Evolutionary conservation across 2,113 vertebrate species (phyloP), one percentile per base, ranked within the genome.

Genomic region (Phrynosoma blainvillii): DNA sequence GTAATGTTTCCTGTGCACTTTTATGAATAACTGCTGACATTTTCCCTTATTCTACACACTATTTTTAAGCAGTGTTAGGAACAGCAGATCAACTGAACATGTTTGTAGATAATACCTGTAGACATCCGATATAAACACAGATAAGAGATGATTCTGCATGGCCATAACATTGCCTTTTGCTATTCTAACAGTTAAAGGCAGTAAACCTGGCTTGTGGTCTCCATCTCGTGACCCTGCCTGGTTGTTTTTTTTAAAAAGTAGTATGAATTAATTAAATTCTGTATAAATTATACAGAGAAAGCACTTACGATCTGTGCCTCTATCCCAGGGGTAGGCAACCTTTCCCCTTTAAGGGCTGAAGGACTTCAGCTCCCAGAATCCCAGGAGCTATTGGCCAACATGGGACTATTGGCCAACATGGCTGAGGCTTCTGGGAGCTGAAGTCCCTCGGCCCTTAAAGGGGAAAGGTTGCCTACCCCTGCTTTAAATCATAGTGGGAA

Each of bases 1-100:
- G 80, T 77, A 66, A 89, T 83, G 87, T 52, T 16, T 70, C 59
- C 70, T 40, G 4, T 66, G 54, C 56, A 62, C 18, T 87, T 47
- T 74, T 14, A 77, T 52, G 36, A 40, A 20, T 5, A 59, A 68
- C 59, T 5, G 62, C 52, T 68, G 30, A 84, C 30, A 71, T 54
- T 27, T 36, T 65, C 10, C 18, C 32, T 59, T 80, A 56, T 40
- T 42, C 2, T 71, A 56, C 25, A 71, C n/a, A 79, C 59, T 13
- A 47, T 52, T 14, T 82, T 32, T 36, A 62, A 42, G 32, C 25
- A 23, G n/a, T 14, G 52, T 74, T 42, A 82, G 18, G 62, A 16
- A 12, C 10, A 82, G 6, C 62, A 42, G 40, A 65, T 42, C 36
- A 52, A 16, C n/a, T 36, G 1, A 54, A 74, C 20, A 74, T 59